Base-by-base conservation (phyloP, 2,888 invertebrate species). In the Mesorhabditis sp. region DNA sequence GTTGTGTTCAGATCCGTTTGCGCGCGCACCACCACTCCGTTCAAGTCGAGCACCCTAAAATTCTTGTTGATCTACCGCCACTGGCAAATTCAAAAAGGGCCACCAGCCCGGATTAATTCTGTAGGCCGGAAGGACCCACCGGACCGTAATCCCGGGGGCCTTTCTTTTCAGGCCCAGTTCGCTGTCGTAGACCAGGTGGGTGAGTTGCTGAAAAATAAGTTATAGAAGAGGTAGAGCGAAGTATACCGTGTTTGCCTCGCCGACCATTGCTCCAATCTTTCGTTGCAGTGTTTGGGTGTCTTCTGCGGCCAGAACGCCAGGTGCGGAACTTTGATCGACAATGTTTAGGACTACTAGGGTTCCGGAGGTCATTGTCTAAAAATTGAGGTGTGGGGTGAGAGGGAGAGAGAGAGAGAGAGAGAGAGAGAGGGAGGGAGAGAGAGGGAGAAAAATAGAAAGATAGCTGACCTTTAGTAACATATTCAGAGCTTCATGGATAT, bases 1-100 rank as follows among this genome's bases (percentile, higher is more conserved):
- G 79, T 75, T 2, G 76, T 77, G 72, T 82, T 82, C 67, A 80
- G 65, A 43, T 76, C 73, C 63, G 76, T 74, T 76, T 77, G 78
- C 6, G 80, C 77, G 28, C 78, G 71, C 69, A 79, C 68, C 3
- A 77, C 75, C 45, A 77, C 75, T 41, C 76, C 74, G 68, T 82
- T 82, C 50, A 82, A 71, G 69, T 82, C 82, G 58, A 80, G 74
- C 58, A 77, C 69, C 4, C 72, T 50, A 2, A n/a, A 50, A 50
- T 10, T 50, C 28, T 28, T 28, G 28, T 28, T 28, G 28, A 28
- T 28, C 28, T 28, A 28, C 28, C 28, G 28, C 64, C 13, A 75
- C 44, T 62, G 71, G 68, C 10, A 71, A 50, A 63, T 73, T 61
- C 42, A 63, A 64, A 64, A 15, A 13, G 58, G 58, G 7, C n/a